Evolutionary conservation across 2,797 vertebrate genomes (phyloP).

Genomic region (Philypnodon macrostomus): DNA sequence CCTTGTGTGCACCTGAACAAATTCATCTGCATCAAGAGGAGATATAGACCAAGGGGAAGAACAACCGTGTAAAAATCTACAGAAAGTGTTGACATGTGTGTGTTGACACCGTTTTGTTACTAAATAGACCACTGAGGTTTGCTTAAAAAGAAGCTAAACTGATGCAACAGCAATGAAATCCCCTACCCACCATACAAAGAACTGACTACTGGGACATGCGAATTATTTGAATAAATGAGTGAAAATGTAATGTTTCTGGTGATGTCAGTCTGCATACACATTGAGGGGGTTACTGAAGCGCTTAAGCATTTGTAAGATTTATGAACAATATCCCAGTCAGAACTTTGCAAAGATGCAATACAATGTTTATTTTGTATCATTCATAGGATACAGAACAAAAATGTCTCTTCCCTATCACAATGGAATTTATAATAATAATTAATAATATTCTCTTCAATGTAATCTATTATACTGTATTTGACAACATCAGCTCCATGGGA

Average conservation of each 20-base stretch:
- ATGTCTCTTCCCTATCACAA: conserved; percentile 67
- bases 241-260: not conserved
- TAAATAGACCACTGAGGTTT: conserved; percentile 32
- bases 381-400: conserved; percentile 79
- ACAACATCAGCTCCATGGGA: conserved; percentile 70
- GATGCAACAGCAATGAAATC: conserved; percentile 22
- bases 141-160: conserved; percentile 23
- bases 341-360: conserved; percentile 70
- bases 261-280: too few species aligned
- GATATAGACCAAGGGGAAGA: conserved; percentile 25
- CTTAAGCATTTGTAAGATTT: too few species aligned
- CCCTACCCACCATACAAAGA: too few species aligned
- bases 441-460: conserved; percentile 72
- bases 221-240: not conserved
- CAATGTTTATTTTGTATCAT: conserved; percentile 80
- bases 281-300: too few species aligned
- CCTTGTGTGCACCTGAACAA: not conserved
- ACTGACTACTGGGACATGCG: too few species aligned
- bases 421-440: too few species aligned
- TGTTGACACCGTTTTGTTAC: conserved; percentile 49
- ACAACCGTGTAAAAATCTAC: conserved; percentile 41
- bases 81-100: conserved; percentile 54
- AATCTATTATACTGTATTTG: conserved; percentile 63
- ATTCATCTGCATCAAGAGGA: not conserved
- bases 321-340: conserved; percentile 22